Conservation (phyloP, 37 sponge, comb jelly and placozoan genomes). For the Tethya wilhelma region DNA sequence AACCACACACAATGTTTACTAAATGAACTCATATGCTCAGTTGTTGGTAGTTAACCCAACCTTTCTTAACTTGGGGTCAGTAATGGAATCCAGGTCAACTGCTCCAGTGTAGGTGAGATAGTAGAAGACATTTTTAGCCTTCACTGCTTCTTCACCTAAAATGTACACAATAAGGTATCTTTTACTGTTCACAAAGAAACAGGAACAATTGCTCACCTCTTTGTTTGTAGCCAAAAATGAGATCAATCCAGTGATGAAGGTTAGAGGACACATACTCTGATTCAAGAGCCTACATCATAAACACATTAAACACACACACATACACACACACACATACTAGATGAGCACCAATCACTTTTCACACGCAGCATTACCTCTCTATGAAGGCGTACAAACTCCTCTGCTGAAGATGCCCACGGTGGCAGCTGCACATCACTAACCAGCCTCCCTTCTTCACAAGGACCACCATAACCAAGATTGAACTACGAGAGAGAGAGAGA, state of each 20-base stretch:
- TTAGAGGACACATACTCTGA: slow-evolving; percentile 89
- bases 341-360: background rate
- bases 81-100: slow-evolving; percentile 65
- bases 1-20: background rate
- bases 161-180: background rate
- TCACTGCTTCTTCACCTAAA: slow-evolving; percentile 70
- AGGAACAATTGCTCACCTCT: slow-evolving; percentile 49
- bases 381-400: slow-evolving; percentile 70
- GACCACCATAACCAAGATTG: slow-evolving; percentile 48
- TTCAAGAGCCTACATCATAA: slow-evolving; percentile 74
- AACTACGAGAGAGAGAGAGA: slow-evolving; percentile 40
- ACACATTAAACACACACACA: too few relatives aligned
- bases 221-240: slow-evolving; percentile 95
- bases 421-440: slow-evolving; percentile 78
- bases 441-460: slow-evolving; percentile 58
- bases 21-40: background rate
- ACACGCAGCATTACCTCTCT: slow-evolving; percentile 49
- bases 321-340: background rate
- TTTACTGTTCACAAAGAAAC: background rate
- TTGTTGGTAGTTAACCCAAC: slow-evolving; percentile 9
- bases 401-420: slow-evolving; percentile 81
- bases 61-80: slow-evolving; percentile 47
- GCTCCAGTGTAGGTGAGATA: slow-evolving; percentile 85
- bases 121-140: slow-evolving; percentile 87
- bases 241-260: slow-evolving; percentile 92